These are phyloP conservation scores for Lepisosteus oculatus DNA, from an alignment of 2,113 vertebrate genomes.

Conservation along the genomic window DNA sequence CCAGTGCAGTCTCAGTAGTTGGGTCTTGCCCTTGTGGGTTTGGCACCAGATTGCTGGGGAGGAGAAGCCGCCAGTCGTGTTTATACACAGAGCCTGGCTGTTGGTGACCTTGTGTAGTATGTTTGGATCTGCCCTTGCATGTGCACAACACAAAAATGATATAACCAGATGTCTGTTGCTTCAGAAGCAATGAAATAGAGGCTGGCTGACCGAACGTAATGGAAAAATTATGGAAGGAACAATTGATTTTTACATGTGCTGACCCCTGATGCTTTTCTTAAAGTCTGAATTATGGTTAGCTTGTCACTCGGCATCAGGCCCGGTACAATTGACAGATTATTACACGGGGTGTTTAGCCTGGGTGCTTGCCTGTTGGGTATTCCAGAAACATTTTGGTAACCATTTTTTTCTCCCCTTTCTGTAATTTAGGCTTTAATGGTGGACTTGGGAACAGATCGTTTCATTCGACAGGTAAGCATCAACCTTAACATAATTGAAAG, in stretches of 20 bases:
- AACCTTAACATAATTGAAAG: no score
- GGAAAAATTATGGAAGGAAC: no score
- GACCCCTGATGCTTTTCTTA: no score
- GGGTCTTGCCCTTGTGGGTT: conserved; percentile 7
- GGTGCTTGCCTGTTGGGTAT: no score
- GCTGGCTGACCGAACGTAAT: no score
- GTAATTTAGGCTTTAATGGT: conserved; percentile 88
- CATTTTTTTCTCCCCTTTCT: conserved; percentile 14
- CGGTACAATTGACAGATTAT: no score
- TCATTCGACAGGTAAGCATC: conserved; percentile 87
- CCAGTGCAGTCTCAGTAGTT: neutral
- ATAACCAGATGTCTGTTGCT: conserved; percentile 18
- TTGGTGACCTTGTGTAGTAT: conserved; percentile 11
- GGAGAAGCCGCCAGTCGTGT: neutral
- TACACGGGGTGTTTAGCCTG: neutral
- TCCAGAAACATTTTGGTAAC: neutral
- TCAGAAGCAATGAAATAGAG: conserved; percentile 28
- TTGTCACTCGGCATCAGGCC: no score
- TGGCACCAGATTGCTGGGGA: neutral
- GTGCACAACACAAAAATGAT: conserved; percentile 8
- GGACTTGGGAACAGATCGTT: conserved; percentile 91
- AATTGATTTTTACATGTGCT: no score
- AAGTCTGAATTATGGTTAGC: no score
- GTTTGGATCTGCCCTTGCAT: conserved; percentile 5
- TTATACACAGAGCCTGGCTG: conserved; percentile 12